Percentiles rank a stretch among this genome's conserved stretches.
phyloP scores from a whole-genome alignment of 2,888 invertebrate genomes.

The Thumatha senex region DNA sequence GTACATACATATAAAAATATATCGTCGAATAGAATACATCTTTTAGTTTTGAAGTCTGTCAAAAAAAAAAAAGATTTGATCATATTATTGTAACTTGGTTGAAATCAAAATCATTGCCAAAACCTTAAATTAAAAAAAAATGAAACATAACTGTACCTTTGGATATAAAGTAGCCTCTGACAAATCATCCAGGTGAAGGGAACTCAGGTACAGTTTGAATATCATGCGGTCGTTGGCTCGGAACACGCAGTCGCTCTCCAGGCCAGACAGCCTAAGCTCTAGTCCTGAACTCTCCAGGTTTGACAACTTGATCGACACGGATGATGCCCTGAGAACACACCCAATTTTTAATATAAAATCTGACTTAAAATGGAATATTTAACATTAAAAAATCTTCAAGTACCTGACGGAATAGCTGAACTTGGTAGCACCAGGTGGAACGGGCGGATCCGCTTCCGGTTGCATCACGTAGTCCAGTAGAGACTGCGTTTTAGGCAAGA shows the following conservation, averaged over 20 bases:
- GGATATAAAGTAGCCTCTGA: conserved; percentile 89
- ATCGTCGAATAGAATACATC: too few species aligned
- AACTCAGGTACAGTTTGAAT: conserved; percentile 86
- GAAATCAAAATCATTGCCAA: too few species aligned
- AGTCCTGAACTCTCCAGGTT: conserved; percentile 88
- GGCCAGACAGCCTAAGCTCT: conserved; percentile 85
- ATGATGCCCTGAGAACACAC: conserved; percentile 84
- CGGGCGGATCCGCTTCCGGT: conserved; percentile 85
- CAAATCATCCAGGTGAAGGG: conserved; percentile 87
- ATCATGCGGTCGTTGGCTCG: conserved; percentile 91
- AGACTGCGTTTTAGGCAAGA: conserved; percentile 56
- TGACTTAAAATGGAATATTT: too few species aligned
- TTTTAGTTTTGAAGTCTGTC: too few species aligned
- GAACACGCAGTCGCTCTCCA: conserved; percentile 90
- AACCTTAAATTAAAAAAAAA: too few species aligned
- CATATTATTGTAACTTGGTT: too few species aligned
- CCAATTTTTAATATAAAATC: too few species aligned
- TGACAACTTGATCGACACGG: conserved; percentile 85
- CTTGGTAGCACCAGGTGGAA: conserved; percentile 89
- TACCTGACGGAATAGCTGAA: conserved; percentile 88
- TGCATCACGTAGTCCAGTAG: conserved; percentile 67
- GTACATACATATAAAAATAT: too few species aligned
- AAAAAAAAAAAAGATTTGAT: too few species aligned
- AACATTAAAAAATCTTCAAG: too few species aligned
- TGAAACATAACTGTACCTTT: conserved; percentile 85